These are phyloP conservation scores for Caenorhabditis imperialis DNA, from an alignment of 2,888 invertebrate species.

Conservation along the genomic window DNA sequence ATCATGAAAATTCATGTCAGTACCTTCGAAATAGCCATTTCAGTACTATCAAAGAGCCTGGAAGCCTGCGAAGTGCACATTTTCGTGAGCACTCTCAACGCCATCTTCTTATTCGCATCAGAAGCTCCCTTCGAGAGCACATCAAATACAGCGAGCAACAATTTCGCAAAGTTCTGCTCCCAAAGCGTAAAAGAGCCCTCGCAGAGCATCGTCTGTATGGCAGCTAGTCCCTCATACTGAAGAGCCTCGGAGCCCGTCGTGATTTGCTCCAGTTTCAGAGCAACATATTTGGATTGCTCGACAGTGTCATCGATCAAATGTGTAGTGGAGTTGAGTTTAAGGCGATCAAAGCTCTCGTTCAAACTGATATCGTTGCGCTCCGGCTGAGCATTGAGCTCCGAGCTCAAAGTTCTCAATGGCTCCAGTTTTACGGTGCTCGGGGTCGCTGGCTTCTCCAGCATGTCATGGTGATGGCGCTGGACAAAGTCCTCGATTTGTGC, in stretches of 20 bases:
- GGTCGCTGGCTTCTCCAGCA: neutral
- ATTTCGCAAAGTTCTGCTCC: conserved; percentile 48
- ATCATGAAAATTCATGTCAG: too few relatives aligned
- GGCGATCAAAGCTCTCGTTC: conserved; percentile 46
- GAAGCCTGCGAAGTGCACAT: conserved; percentile 54
- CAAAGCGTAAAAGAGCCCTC: conserved; percentile 57
- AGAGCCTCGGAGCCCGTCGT: neutral
- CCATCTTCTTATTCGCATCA: conserved; percentile 48
- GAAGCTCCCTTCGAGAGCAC: conserved; percentile 30
- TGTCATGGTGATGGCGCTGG: neutral
- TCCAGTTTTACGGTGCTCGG: neutral
- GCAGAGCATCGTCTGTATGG: conserved; percentile 46
- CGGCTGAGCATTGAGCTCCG: conserved; percentile 24
- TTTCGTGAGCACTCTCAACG: conserved; percentile 44
- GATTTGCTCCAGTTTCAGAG: conserved; percentile 23
- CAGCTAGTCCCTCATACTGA: conserved; percentile 30
- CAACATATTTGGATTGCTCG: conserved; percentile 34
- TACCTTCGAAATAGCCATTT: conserved; percentile 47
- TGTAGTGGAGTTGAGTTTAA: conserved; percentile 48
- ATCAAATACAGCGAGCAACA: conserved; percentile 43
- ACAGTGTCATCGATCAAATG: conserved; percentile 34
- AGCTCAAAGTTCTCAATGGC: conserved; percentile 25
- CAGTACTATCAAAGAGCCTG: conserved; percentile 50
- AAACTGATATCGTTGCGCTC: conserved; percentile 18
- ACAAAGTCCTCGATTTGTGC: conserved; percentile 43